Evolutionary conservation across 2,888 invertebrate genomes (phyloP), one percentile per base, ranked within the genome.

Genomic region (Eupithecia inturbata): DNA sequence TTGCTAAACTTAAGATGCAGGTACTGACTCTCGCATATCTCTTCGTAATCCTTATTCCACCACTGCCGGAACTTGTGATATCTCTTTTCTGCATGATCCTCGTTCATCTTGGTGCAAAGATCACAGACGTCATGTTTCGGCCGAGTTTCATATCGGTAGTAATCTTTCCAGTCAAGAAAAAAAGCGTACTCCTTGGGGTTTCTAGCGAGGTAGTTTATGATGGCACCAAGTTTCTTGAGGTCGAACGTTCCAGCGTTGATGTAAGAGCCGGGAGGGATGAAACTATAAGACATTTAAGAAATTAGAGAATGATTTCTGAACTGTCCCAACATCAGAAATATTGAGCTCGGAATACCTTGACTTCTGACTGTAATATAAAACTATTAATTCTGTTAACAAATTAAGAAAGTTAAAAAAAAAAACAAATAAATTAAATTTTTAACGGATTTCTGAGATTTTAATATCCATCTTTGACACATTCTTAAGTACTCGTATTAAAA

Each of bases 121-220:
- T 88, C 88, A 74, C 93, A 93, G 0, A 93, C 77, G 9, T 33
- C 63, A 14, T 33, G n/a, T n/a, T 85, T 77, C n/a, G 82, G 79
- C 67, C 83, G 87, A 0, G 82, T 74, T 2, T 83, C 84, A 72
- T 88, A 92, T 76, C 84, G 86, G 63, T 93, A 93, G 70, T 93
- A 87, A 67, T 88, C 87, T 71, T 89, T 92, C 93, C 93, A 93
- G 73, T 92, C 92, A 63, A 92, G 91, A 79, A 93, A 92, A 57
- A 83, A 87, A 4, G 84, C 82, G 77, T 93, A 93, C 60, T 86
- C 87, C 0, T 82, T 76, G 0, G 84, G 86, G 57, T 90, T 86
- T 70, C 84, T 85, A 33, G 92, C 91, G 0, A 93, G 84, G 64
- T 91, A 92, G 74, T 92, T 85, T 0, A 93, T 83, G 0, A 93